Evolutionary conservation across 2,797 vertebrate species (phyloP), one percentile per base, ranked within the genome.

Genomic region (Lemur catta): DNA sequence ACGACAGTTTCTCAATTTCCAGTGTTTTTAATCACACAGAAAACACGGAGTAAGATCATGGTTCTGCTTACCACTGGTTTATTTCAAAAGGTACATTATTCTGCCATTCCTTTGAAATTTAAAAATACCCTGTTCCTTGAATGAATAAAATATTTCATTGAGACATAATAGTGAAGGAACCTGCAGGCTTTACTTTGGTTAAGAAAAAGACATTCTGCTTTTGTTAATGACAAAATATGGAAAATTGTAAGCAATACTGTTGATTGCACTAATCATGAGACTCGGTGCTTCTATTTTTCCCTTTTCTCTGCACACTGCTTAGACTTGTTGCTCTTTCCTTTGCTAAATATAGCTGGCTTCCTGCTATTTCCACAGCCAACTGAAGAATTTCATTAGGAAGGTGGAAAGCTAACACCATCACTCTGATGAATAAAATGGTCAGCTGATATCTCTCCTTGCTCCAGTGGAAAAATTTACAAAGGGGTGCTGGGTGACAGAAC

Each of bases 351-450:
- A 97, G 88, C 69, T 81, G 71, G 87, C 84, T 94, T 97, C 94
- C 94, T 97, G 94, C 95, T 96, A 52, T 78, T 96, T 96, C 96
- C 98, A 94, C 97, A 97, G 84, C 57, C 8, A 43, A 92, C 76
- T 90, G 96, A 96, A 97, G 96, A 97, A 97, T 96, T 98, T 97
- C 97, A 97, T 97, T 96, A 97, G 84, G 91, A 95, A 96, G 95
- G 93, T 97, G 89, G 97, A 97, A 98, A 98, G 91, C 95, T 97
- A 95, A 96, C 91, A 94, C 93, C 48, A 57, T 94, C 96, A 88
- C 88, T 79, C 85, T 67, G 78, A 96, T 97, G 96, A 97, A 84
- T 94, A 96, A 97, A 91, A 81, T 4, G 24, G 91, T 97, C 97
- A 98, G 96, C 96, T 97, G 98, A 95, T 96, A 92, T 52, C 69